Conservation (phyloP, 2,797 vertebrate species). For the Coranthus polyacanthus region DNA sequence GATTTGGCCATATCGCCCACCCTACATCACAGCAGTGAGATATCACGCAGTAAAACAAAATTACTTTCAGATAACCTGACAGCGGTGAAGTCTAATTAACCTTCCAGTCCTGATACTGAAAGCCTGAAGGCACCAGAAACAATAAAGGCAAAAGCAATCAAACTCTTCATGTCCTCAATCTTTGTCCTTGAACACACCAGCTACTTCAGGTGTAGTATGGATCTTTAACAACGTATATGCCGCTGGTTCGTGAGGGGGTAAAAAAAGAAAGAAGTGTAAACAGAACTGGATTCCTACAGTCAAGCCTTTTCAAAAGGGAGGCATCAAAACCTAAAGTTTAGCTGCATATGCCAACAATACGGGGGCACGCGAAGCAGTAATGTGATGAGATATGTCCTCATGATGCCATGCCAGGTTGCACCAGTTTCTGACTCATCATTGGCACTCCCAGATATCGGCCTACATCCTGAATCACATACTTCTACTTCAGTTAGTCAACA, state of each 20-base stretch:
- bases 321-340: too few species aligned
- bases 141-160: neutral
- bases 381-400: too few species aligned
- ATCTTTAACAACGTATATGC: neutral
- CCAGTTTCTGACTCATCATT: too few species aligned
- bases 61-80: constrained; percentile 20
- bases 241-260: neutral
- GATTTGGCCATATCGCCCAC: too few species aligned
- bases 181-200: neutral
- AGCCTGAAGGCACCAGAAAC: neutral
- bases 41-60: too few species aligned
- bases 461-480: constrained; percentile 54
- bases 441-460: constrained; percentile 32
- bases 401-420: too few species aligned
- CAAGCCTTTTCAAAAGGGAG: neutral
- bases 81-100: neutral
- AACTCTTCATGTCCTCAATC: neutral
- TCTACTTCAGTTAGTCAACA: constrained; percentile 25
- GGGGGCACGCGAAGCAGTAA: neutral
- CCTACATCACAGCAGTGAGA: too few species aligned
- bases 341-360: constrained; percentile 1
- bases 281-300: neutral
- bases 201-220: neutral
- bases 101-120: neutral
- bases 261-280: too few species aligned